phyloP scores from a whole-genome alignment of 2,888 invertebrate species.

The Trimorus sp. region DNA sequence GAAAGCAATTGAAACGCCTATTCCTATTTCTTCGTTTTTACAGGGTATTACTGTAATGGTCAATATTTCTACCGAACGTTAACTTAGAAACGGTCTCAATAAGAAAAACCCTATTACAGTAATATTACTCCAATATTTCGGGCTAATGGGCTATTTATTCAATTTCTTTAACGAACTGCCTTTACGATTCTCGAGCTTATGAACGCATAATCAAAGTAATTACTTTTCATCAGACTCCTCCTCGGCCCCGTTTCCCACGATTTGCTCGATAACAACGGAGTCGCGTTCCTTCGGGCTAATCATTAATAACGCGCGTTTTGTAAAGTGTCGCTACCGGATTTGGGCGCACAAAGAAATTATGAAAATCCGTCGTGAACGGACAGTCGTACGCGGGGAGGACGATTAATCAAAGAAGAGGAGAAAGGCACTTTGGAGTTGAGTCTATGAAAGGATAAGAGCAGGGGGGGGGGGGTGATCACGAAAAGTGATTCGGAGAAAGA shows the following conservation, averaged over 20 bases:
- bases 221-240: slow-evolving; percentile 29
- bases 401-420: slow-evolving; percentile 6
- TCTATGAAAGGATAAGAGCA: no score
- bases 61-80: no score
- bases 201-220: slow-evolving; percentile 39
- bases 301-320: slow-evolving; percentile 30
- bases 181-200: slow-evolving; percentile 36
- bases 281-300: slow-evolving; percentile 5
- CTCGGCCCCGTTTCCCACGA: slow-evolving; percentile 34
- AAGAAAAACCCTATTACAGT: no score
- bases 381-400: slow-evolving; percentile 13
- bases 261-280: slow-evolving; percentile 6
- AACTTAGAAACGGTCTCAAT: no score
- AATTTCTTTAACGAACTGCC: slow-evolving; percentile 36
- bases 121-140: no score
- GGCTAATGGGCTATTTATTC: slow-evolving; percentile 21
- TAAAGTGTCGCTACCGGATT: slow-evolving; percentile 32
- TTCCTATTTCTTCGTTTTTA: no score
- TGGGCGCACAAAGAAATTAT: slow-evolving; percentile 25
- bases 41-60: no score
- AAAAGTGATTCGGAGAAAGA: no score
- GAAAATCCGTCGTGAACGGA: slow-evolving; percentile 21
- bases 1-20: no score
- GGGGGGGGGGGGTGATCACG: no score
- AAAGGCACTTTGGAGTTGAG: no score